A percentile compares a stretch with the other conserved stretches of the same genome.
Conservation (phyloP, 2,888 invertebrate genomes). For the Teleiodes luculella region DNA sequence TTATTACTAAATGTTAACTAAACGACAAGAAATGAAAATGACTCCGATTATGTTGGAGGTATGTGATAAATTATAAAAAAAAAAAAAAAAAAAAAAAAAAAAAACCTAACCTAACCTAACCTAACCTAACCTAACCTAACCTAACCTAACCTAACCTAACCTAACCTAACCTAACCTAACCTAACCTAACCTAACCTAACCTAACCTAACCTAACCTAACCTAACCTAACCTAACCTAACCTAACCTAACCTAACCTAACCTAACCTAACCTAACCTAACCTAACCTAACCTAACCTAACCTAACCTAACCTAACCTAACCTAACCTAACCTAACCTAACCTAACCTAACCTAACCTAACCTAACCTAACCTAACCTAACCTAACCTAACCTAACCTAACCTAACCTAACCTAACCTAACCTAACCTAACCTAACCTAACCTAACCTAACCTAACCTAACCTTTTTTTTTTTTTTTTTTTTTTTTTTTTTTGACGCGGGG, state of each 20-base stretch:
- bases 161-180: conserved; percentile 21
- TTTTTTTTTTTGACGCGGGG: too few relatives aligned
- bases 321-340: conserved; percentile 21
- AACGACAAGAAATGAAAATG: too few relatives aligned
- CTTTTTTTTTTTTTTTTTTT: too few relatives aligned
- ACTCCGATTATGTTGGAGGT: too few relatives aligned
- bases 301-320: conserved; percentile 19
- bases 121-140: too few relatives aligned
- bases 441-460: conserved; percentile 14
- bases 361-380: conserved; percentile 15
- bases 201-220: conserved; percentile 12
- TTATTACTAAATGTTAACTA: too few relatives aligned
- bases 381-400: conserved; percentile 13
- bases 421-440: conserved; percentile 13
- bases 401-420: conserved; percentile 8
- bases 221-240: conserved; percentile 15
- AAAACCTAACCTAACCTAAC: too few relatives aligned
- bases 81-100: too few relatives aligned
- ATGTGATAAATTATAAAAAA: too few relatives aligned
- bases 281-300: conserved; percentile 19
- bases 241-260: conserved; percentile 15
- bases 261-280: conserved; percentile 15
- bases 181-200: conserved; percentile 12
- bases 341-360: conserved; percentile 17
- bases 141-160: too few relatives aligned